Conservation (phyloP, 2,113 vertebrate species). For the Canis aureus region DNA sequence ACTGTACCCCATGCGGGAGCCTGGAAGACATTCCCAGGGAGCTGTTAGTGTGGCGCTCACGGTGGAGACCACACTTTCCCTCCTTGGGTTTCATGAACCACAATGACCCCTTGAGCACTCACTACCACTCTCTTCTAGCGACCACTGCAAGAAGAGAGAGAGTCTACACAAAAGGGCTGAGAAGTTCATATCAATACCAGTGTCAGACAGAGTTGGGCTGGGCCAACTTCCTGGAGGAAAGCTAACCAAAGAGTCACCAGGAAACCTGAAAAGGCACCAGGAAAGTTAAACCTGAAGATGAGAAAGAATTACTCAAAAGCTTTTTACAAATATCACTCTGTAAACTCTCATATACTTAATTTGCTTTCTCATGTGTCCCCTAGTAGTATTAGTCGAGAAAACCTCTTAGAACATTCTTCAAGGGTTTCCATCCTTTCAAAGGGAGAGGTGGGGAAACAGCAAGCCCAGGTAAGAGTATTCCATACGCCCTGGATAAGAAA, state of each 20-base stretch:
- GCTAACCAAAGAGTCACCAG: neutral
- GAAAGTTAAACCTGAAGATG: slow-evolving; percentile 50
- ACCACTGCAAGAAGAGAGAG: neutral
- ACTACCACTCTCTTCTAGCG: neutral
- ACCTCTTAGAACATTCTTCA: neutral
- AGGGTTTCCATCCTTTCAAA: neutral
- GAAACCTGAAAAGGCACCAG: neutral
- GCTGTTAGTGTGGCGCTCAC: neutral
- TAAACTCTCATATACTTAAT: slow-evolving; percentile 1
- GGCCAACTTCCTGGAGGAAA: neutral
- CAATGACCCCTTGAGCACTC: neutral
- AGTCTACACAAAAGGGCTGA: accelerated
- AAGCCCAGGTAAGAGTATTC: neutral
- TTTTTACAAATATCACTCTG: slow-evolving; percentile 43
- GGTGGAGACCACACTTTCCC: neutral
- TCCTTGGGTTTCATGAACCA: neutral
- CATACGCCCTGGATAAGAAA: neutral
- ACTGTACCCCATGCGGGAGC: neutral
- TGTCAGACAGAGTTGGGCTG: neutral
- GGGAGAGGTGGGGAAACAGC: neutral
- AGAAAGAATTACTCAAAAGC: slow-evolving; percentile 36
- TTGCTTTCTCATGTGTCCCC: neutral
- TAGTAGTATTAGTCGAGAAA: neutral
- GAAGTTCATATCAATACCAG: neutral
- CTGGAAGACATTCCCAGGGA: neutral